Conservation (phyloP, 2,113 vertebrate species). For the Sturnira hondurensis region DNA sequence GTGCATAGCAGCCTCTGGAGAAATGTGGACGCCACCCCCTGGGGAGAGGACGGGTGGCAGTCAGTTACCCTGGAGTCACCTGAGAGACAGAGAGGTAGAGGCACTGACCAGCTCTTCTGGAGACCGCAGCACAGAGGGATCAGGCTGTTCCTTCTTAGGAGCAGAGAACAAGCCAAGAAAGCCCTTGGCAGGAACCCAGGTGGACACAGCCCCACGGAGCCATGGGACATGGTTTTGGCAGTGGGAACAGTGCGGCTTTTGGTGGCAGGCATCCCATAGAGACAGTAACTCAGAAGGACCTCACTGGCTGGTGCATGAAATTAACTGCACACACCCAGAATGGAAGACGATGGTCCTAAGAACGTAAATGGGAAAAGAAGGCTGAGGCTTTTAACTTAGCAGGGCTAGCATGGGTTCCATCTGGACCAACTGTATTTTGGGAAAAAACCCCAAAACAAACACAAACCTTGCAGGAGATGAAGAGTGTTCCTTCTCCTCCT, state of each 20-base stretch:
- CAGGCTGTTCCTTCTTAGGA: not conserved
- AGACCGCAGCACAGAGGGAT: not conserved
- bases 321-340: not conserved
- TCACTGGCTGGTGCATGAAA: not conserved
- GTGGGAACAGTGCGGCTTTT: not conserved
- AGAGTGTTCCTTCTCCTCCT: not conserved
- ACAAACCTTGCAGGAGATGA: no score
- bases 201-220: not conserved
- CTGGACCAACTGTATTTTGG: not conserved
- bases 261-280: not conserved
- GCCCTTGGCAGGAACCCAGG: not conserved
- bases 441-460: not conserved
- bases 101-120: not conserved
- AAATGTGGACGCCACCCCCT: not conserved
- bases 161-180: slow-evolving; percentile 7
- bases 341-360: not conserved
- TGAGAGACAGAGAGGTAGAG: not conserved
- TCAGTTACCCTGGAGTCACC: not conserved
- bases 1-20: not conserved
- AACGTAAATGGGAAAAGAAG: not conserved
- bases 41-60: no score
- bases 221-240: not conserved
- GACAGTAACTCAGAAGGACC: not conserved
- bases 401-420: not conserved
- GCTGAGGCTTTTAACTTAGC: not conserved